Evolutionary conservation across 2,888 invertebrate species (phyloP), one percentile per base, ranked within the genome.

Genomic region (Drosophila nr. perissopoda): DNA sequence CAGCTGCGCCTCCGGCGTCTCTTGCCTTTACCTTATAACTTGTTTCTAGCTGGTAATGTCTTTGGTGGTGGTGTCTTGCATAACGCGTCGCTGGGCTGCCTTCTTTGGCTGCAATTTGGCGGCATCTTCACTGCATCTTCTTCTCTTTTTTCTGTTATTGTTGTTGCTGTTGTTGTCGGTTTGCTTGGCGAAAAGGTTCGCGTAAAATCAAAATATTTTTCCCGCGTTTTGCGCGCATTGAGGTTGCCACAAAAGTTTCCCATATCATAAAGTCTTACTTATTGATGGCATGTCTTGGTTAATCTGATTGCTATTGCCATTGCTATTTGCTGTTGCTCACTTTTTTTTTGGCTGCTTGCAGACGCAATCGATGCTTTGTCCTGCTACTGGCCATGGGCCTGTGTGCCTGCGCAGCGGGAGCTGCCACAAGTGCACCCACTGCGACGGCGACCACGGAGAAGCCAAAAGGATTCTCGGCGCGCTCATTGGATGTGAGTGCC

Each of bases 391-490:
- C 85, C 63, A 51, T 73, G 18, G 91, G 88, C 57, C 80, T 92
- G 54, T 77, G 91, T 62, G 87, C 84, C 73, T 76, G 77, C 45
- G 87, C 78, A 57, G 73, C 85, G 31, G 81, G 87, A 33, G 89
- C 91, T 27, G 84, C 82, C 57, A 81, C 90, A 7, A 81, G 83
- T 31, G 81, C 82, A 45, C 74, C 82, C 8, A 77, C 86, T 18
- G 83, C 91, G 34, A 87, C 88, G 48, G 91, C 91, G 42, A 91
- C 91, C 56, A 91, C 92, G 27, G 88, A 83, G 34, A 88, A 90
- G 77, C 93, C 93, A 4, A 91, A 92, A 48, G 91, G 91, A 25
- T 93, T 93, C 62, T 87, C 92, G 25, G 79, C 92, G 4, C 89
- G 92, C 45, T 91, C 93, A 4, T 61, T 85, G 27, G 86, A 88